These are phyloP conservation scores for Strix uralensis DNA, from an alignment of 2,113 vertebrate species.

Conservation along the genomic window DNA sequence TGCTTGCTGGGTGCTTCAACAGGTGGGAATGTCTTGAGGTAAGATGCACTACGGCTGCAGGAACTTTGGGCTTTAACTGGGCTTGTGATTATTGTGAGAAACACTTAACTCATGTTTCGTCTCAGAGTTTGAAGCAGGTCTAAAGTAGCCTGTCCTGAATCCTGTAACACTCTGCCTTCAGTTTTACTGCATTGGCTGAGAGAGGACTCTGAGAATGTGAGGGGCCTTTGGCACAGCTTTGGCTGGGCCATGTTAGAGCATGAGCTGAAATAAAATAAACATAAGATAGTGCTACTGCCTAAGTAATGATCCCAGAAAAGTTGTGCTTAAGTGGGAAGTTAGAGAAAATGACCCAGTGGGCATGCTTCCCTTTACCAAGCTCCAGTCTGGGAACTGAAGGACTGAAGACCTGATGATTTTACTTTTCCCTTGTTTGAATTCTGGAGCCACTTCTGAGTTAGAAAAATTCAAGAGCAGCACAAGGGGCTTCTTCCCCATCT, in stretches of 20 bases:
- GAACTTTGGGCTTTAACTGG: not conserved
- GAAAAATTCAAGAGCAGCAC: not conserved
- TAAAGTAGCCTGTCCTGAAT: not conserved
- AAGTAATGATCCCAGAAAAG: not conserved
- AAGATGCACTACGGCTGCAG: not conserved
- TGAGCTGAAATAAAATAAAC: not conserved
- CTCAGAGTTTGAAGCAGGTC: not conserved
- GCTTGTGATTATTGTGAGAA: not conserved
- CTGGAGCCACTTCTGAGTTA: not conserved
- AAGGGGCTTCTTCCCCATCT: not conserved
- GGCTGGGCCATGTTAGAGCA: not conserved
- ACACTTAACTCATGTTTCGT: not conserved
- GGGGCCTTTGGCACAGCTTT: not conserved
- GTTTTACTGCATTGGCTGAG: not conserved
- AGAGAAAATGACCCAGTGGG: not conserved
- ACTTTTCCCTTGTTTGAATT: not conserved
- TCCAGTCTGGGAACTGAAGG: not conserved
- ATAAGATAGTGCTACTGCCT: not conserved
- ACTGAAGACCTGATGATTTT: not conserved
- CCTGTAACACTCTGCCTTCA: not conserved
- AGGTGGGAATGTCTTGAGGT: not conserved
- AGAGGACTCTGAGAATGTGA: not conserved
- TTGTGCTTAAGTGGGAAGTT: not conserved
- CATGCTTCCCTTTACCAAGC: not conserved
- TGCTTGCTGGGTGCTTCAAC: not conserved